A percentile compares a stretch with the other conserved stretches of the same genome.
Evolutionary conservation across 92 coral and sea anemone species (phyloP).

Genomic region (Paramuricea clavata): DNA sequence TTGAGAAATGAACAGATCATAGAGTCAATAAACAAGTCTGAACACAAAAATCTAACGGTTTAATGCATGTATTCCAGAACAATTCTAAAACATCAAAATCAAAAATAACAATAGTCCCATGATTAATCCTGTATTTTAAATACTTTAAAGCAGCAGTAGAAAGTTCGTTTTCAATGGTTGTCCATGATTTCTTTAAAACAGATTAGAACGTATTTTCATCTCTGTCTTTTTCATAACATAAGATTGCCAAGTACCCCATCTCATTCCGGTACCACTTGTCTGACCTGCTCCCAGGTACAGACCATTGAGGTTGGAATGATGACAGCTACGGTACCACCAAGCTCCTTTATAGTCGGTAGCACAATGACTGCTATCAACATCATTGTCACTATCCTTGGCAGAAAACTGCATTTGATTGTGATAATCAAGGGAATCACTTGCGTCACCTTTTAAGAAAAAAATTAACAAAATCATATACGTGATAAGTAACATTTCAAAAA

Average conservation of each 20-base stretch:
- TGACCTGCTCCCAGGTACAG: neutral
- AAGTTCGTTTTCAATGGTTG: no score
- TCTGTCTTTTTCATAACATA: slow-evolving; percentile 9
- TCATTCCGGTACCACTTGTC: neutral
- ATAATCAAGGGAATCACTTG: slow-evolving; percentile 2
- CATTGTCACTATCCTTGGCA: slow-evolving; percentile 18
- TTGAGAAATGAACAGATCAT: no score
- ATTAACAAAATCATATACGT: neutral
- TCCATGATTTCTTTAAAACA: no score
- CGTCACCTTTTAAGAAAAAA: neutral
- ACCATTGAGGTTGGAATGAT: no score
- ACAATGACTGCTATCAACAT: neutral
- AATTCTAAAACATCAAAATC: no score
- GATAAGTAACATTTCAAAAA: no score
- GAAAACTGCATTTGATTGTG: slow-evolving; percentile 2
- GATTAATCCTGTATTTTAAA: no score
- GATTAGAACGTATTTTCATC: slow-evolving; percentile 32
- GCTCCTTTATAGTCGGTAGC: neutral
- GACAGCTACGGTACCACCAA: slow-evolving; percentile 19
- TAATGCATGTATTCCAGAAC: no score
- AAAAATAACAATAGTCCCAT: no score
- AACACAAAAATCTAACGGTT: no score
- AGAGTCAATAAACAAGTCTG: no score
- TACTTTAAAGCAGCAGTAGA: no score
- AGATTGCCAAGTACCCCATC: neutral